phyloP scores from a whole-genome alignment of 2,113 vertebrate genomes.

The Oxygymnocypris stewartii region DNA sequence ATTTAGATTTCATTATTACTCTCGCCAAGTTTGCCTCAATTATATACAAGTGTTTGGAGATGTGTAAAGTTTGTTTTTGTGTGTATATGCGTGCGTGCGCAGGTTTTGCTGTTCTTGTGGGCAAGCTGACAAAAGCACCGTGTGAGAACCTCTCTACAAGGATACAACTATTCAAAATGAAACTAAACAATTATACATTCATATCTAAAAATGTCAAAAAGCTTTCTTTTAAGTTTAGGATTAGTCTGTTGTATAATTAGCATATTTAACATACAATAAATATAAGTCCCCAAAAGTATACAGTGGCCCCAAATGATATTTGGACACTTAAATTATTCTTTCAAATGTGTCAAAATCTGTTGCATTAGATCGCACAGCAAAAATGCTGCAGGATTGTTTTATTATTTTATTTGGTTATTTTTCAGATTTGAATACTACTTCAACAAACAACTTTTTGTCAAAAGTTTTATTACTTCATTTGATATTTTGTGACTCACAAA shows the following conservation, averaged over 20 bases:
- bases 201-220: constrained; percentile 14
- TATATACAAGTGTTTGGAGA: constrained; percentile 63
- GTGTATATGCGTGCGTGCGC: background rate
- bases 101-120: background rate
- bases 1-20: constrained; percentile 53
- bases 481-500: too few relatives aligned
- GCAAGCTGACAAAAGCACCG: background rate
- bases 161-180: background rate
- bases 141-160: background rate
- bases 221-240: background rate
- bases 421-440: background rate
- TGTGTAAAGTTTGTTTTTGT: constrained; percentile 43
- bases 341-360: background rate
- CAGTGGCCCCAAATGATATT: background rate
- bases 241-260: background rate
- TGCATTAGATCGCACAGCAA: background rate
- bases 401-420: too few relatives aligned
- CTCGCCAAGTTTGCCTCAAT: constrained; percentile 75
- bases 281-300: background rate
- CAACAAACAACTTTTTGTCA: too few relatives aligned
- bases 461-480: too few relatives aligned
- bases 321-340: background rate
- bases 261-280: background rate
- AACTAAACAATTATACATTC: background rate
- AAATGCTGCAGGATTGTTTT: background rate